Percentiles rank a stretch among this genome's conserved stretches.
These are phyloP conservation scores for Trichomycterus rosablanca DNA, from an alignment of 2,113 vertebrate species.

Conservation along the genomic window DNA sequence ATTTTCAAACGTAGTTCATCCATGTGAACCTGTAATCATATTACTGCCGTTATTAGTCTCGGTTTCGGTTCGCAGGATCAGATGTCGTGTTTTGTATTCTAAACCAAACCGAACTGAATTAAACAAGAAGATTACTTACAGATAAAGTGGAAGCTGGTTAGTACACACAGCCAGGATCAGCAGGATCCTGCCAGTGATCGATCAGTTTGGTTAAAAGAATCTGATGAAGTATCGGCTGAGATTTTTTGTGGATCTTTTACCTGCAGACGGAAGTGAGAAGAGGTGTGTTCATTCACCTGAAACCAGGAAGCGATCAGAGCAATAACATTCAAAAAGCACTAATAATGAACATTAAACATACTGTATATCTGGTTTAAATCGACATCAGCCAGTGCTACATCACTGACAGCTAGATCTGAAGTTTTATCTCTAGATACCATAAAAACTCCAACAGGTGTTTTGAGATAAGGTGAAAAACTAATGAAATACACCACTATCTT, in stretches of 20 bases:
- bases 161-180: too few relatives aligned
- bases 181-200: too few relatives aligned
- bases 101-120: not conserved
- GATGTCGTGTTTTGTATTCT: not conserved
- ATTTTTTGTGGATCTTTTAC: conserved; percentile 22
- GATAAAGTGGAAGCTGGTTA: not conserved
- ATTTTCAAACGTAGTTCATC: too few relatives aligned
- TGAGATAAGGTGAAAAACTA: not conserved
- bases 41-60: not conserved
- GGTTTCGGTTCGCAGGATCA: conserved; percentile 11
- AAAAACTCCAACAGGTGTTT: not conserved
- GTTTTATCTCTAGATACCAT: too few relatives aligned
- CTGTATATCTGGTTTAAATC: too few relatives aligned
- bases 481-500: too few relatives aligned
- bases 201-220: too few relatives aligned
- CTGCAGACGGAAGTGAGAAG: conserved; percentile 59
- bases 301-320: conserved; percentile 57
- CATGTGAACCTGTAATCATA: not conserved
- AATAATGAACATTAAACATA: not conserved
- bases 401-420: too few relatives aligned
- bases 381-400: too few relatives aligned
- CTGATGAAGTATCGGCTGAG: too few relatives aligned
- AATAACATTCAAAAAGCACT: not conserved
- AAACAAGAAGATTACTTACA: conserved; percentile 8
- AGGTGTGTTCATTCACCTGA: conserved; percentile 49